These are phyloP conservation scores for Brenthis hecate DNA, from an alignment of 2,888 invertebrate genomes.

Conservation along the genomic window DNA sequence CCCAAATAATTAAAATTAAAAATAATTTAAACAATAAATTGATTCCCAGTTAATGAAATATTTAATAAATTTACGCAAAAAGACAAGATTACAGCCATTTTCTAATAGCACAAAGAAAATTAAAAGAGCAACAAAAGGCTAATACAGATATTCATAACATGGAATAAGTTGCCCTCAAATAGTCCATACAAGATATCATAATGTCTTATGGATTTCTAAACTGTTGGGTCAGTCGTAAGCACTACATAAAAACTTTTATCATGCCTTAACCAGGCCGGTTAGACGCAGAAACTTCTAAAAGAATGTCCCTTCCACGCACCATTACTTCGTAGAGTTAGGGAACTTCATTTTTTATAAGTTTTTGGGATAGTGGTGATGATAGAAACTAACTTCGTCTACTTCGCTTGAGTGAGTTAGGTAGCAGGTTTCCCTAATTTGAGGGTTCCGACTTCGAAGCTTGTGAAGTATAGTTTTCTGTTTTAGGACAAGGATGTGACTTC, in stretches of 20 bases:
- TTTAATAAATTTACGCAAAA: background rate
- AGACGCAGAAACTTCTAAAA: constrained; percentile 62
- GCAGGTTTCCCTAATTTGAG: constrained; percentile 34
- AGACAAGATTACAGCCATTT: background rate
- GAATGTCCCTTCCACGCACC: constrained; percentile 68
- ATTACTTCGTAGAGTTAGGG: constrained; percentile 57
- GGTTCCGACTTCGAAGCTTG: constrained; percentile 26
- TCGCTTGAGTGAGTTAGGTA: constrained; percentile 32
- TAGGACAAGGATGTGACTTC: constrained; percentile 18
- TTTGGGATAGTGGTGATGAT: constrained; percentile 41
- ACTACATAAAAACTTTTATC: constrained; percentile 79
- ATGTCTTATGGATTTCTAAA: constrained; percentile 63
- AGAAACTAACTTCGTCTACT: constrained; percentile 38
- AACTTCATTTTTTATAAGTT: constrained; percentile 48
- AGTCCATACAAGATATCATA: constrained; percentile 44
- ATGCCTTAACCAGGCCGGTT: constrained; percentile 61
- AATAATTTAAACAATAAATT: too few relatives aligned
- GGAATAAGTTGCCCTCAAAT: constrained; percentile 30
- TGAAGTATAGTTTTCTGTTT: constrained; percentile 26
- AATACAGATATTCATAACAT: constrained; percentile 24
- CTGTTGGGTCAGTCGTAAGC: constrained; percentile 66
- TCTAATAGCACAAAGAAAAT: background rate
- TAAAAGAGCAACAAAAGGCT: constrained; percentile 18
- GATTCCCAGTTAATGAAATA: too few relatives aligned
- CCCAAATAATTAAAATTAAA: too few relatives aligned